Conservation (phyloP, 2,797 vertebrate genomes). For the Propithecus perrieri region DNA sequence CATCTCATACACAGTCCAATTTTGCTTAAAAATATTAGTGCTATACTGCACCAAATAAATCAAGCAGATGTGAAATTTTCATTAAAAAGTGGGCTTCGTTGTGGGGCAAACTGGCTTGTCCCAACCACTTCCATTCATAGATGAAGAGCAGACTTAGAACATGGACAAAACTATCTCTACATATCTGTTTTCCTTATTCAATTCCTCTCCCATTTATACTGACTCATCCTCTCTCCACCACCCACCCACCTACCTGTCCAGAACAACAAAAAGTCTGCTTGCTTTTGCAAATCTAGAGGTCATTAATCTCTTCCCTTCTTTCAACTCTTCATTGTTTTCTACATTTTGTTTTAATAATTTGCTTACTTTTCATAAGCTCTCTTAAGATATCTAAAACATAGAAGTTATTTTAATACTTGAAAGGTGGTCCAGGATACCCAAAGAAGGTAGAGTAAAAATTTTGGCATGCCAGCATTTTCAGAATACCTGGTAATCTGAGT, state of each 20-base stretch:
- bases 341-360: constrained; percentile 15
- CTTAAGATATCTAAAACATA: background rate
- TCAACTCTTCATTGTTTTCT: background rate
- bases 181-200: constrained; percentile 41
- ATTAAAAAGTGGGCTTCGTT: constrained; percentile 71
- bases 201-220: background rate
- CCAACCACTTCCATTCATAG: constrained; percentile 70
- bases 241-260: background rate
- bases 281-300: background rate
- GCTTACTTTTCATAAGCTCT: constrained; percentile 7
- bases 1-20: background rate
- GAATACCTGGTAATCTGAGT: constrained; percentile 55
- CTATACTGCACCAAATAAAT: background rate
- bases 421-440: constrained; percentile 20
- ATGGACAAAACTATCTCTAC: constrained; percentile 57
- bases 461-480: constrained; percentile 79
- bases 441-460: constrained; percentile 55
- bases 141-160: constrained; percentile 62
- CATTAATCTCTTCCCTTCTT: constrained; percentile 27
- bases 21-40: background rate
- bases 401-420: constrained; percentile 10
- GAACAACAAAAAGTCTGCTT: background rate
- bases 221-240: background rate
- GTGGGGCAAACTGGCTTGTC: constrained; percentile 69
- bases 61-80: constrained; percentile 58